Evolutionary conservation across 1,140 invertebrate genomes (phyloP).

Genomic region (Pseudomyrmex dendroicus): DNA sequence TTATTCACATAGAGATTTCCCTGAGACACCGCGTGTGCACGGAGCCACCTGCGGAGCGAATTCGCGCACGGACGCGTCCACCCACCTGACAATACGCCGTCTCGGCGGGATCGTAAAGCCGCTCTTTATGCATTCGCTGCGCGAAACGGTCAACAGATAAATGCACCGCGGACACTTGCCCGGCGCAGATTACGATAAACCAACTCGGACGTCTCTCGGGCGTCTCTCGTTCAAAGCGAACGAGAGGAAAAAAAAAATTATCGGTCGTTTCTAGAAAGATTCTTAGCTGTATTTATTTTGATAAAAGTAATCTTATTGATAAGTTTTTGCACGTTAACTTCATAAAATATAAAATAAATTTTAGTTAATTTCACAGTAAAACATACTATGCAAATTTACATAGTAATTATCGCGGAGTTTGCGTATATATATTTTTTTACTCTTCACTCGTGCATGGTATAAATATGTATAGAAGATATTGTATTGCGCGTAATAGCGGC

Average conservation of each 20-base stretch:
- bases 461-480: no score
- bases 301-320: not conserved
- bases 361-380: no score
- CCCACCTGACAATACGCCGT: conserved; percentile 62
- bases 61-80: conserved; percentile 19
- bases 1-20: not conserved
- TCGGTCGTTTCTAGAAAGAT: not conserved
- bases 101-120: conserved; percentile 59
- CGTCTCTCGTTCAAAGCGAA: not conserved
- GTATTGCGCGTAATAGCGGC: no score
- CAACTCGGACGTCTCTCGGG: not conserved
- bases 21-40: not conserved
- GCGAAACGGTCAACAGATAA: conserved; percentile 49
- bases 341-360: not conserved
- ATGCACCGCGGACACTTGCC: conserved; percentile 40
- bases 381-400: no score
- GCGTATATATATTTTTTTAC: no score
- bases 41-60: conserved; percentile 44
- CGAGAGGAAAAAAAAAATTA: not conserved
- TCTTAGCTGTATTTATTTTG: not conserved
- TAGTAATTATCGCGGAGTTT: no score
- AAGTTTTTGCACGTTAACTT: not conserved
- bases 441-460: no score
- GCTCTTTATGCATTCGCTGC: conserved; percentile 29
- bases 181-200: conserved; percentile 47